These are phyloP conservation scores for Lithobius niger DNA, from an alignment of 1,140 invertebrate species.

Conservation along the genomic window DNA sequence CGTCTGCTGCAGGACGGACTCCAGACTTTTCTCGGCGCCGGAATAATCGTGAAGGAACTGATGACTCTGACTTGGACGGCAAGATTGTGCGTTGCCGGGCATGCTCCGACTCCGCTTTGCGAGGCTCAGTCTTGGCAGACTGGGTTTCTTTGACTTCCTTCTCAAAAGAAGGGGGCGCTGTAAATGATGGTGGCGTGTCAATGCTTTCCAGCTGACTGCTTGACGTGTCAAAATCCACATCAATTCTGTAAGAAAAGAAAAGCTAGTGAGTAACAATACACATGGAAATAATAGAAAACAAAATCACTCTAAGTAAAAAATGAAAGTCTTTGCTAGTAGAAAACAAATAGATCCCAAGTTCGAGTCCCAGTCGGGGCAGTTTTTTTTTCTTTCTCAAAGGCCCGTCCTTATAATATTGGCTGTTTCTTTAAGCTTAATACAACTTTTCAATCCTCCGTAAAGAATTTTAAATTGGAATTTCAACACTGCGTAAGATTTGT, in stretches of 20 bases:
- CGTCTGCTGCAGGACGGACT: no score
- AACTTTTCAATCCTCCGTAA: no score
- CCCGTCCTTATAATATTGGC: no score
- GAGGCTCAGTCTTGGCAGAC: conserved; percentile 40
- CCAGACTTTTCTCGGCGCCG: conserved; percentile 2
- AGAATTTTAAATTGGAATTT: no score
- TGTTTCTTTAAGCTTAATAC: no score
- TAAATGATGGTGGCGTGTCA: conserved; percentile 18
- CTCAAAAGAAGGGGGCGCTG: conserved; percentile 14
- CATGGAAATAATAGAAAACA: no score
- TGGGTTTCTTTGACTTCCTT: conserved; percentile 10
- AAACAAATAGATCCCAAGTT: no score
- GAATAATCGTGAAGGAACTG: conserved; percentile 5
- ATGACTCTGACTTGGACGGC: background rate
- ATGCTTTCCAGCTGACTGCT: conserved; percentile 30
- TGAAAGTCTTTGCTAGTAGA: no score
- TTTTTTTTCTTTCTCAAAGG: no score
- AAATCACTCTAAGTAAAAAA: no score
- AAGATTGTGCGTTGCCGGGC: background rate
- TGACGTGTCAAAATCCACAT: conserved; percentile 25
- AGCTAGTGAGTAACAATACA: background rate
- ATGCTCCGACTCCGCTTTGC: conserved; percentile 22
- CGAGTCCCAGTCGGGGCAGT: no score
- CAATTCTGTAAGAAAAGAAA: conserved; percentile 13
- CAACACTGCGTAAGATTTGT: no score